Percentiles rank a stretch among this genome's conserved stretches.
Evolutionary conservation across 2,113 vertebrate genomes (phyloP).

Genomic region (Anolis sagrei): DNA sequence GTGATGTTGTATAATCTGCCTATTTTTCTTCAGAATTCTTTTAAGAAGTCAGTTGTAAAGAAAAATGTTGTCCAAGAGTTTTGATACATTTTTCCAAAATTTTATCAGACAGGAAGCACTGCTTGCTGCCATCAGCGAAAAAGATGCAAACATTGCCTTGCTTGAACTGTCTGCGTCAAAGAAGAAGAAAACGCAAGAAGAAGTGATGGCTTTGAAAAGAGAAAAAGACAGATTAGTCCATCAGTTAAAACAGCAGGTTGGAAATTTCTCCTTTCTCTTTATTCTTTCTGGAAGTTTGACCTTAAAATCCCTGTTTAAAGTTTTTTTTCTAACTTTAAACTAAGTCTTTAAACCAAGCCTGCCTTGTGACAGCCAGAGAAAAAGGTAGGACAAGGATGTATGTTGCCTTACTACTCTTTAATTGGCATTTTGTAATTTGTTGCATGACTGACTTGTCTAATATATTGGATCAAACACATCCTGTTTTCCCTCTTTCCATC

Average conservation of each 20-base stretch:
- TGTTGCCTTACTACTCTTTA: slow-evolving; percentile 30
- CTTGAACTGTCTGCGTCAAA: slow-evolving; percentile 97
- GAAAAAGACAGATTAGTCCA: slow-evolving; percentile 98
- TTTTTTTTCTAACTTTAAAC: slow-evolving; percentile 49
- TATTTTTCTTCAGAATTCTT: slow-evolving; percentile 2
- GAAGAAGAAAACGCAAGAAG: slow-evolving; percentile 99
- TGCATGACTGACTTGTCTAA: slow-evolving; percentile 48
- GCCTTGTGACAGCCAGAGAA: slow-evolving; percentile 11
- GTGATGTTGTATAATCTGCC: neutral
- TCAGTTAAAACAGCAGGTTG: slow-evolving; percentile 97
- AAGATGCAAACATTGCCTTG: slow-evolving; percentile 98
- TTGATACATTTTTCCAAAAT: slow-evolving; percentile 48
- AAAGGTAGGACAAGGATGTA: slow-evolving; percentile 54
- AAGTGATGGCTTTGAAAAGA: slow-evolving; percentile 94
- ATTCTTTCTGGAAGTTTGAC: slow-evolving; percentile 26
- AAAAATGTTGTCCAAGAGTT: slow-evolving; percentile 1
- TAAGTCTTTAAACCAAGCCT: slow-evolving; percentile 48
- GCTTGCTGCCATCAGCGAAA: slow-evolving; percentile 98
- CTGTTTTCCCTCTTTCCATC: slow-evolving; percentile 50
- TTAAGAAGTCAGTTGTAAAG: slow-evolving; percentile 1
- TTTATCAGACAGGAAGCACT: slow-evolving; percentile 92
- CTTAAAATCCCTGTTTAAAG: slow-evolving; percentile 46
- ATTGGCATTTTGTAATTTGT: slow-evolving; percentile 33
- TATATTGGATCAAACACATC: slow-evolving; percentile 18
- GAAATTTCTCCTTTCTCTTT: slow-evolving; percentile 51